These are phyloP conservation scores for Actinemys pallida DNA, from an alignment of 2,113 vertebrate genomes.

Conservation along the genomic window DNA sequence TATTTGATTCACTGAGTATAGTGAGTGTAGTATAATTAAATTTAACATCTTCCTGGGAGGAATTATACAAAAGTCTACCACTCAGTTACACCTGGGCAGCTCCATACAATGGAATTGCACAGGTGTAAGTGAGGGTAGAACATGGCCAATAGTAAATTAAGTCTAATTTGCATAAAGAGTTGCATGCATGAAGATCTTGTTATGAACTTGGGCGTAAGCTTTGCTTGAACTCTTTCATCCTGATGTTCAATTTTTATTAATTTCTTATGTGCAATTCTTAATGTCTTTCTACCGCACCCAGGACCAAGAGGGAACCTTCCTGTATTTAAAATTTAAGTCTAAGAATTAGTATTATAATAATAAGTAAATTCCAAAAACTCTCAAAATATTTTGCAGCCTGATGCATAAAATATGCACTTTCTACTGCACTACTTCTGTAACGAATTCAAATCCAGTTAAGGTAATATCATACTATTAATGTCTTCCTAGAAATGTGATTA, in stretches of 20 bases:
- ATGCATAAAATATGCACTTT: not conserved
- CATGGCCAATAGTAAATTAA: not conserved
- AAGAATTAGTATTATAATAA: not conserved
- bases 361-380: not conserved
- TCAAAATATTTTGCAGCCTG: not conserved
- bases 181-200: fast-evolving
- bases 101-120: not conserved
- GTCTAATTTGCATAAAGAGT: not conserved
- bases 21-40: not conserved
- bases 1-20: not conserved
- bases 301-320: not conserved
- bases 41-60: not conserved
- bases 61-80: not conserved
- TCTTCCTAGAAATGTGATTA: not conserved
- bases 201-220: not conserved
- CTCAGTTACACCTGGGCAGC: not conserved
- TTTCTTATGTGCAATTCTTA: not conserved
- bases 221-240: not conserved
- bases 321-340: not conserved
- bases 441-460: not conserved
- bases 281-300: not conserved
- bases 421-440: slow-evolving; percentile 1
- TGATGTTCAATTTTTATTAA: not conserved
- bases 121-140: not conserved
- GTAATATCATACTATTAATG: not conserved